Evolutionary conservation across 2,113 vertebrate genomes (phyloP), one percentile per base, ranked within the genome.

Genomic region (Panthera uncia): DNA sequence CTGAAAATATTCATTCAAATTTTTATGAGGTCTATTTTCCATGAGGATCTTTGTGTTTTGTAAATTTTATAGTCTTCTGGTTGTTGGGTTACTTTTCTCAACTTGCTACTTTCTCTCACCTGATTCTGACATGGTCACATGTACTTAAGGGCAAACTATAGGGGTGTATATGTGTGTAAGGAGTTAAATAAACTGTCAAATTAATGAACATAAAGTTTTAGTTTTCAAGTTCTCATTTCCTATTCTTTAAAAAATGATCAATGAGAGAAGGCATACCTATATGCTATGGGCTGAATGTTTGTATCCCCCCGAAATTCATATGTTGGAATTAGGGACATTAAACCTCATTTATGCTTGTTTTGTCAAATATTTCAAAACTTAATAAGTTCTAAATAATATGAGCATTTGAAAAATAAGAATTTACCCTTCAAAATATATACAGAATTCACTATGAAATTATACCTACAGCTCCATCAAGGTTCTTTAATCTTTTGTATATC

Each of bases 261-360:
- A 1, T 41, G 7, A 55, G 10, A 9, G 33, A 81, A 5, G 2
- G 11, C 5, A 23, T 48, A 8, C 2, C 5, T 38, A 52, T 9
- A 33, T 52, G 25, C 9, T 16, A 16, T 50, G 8, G 55, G 65
- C 5, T 7, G 21, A 41, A n/a, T 1, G 23, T 69, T 69, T 69
- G 65, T 86, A 16, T 69, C 11, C 3, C 14, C 65, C 0, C 3
- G 1, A 50, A 21, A 27, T 48, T 48, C 55, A 19, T 19, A 36
- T 50, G 57, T 48, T 66, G 31, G 21, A 89, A 66, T 66, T 2
- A 48, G 7, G 0, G 0, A 69, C 33, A 14, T 5, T 57, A 61
- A 65, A 63, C 16, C 4, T 78, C 21, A 23, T 61, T 61, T 61
- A 19, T 61, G 8, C 57, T 61, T 61, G 57, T 61, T 61, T 61